Conservation (phyloP, 2,797 vertebrate genomes). For the Carapus acus region DNA sequence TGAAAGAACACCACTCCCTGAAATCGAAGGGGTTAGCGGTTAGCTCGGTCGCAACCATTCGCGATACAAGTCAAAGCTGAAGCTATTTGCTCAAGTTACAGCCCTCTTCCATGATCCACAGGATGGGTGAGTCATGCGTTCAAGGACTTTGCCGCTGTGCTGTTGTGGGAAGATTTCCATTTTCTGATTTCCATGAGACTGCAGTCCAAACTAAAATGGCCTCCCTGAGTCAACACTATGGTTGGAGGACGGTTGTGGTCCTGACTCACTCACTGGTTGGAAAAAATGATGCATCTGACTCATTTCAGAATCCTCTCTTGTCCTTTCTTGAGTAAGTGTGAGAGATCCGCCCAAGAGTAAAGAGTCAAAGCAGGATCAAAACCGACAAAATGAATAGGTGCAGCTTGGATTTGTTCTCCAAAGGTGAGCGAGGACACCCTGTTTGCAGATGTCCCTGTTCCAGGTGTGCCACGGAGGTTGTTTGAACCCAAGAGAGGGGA, state of each 20-base stretch:
- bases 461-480: no score
- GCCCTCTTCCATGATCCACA: constrained; percentile 61
- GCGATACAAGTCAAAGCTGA: constrained; percentile 31
- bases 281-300: constrained; percentile 59
- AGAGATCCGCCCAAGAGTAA: constrained; percentile 15
- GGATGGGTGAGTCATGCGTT: constrained; percentile 72
- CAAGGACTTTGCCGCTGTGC: constrained; percentile 56
- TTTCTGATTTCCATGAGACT: constrained; percentile 70
- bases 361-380: not conserved
- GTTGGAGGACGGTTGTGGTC: constrained; percentile 45
- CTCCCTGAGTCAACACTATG: constrained; percentile 54
- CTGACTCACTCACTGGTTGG: constrained; percentile 49
- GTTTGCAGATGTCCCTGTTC: constrained; percentile 4
- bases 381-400: not conserved
- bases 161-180: constrained; percentile 73
- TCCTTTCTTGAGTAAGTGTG: constrained; percentile 18
- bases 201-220: constrained; percentile 71
- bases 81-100: constrained; percentile 67
- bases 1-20: constrained; percentile 27
- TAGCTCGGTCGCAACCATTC: constrained; percentile 38
- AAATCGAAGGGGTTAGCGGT: constrained; percentile 50
- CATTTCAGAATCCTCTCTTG: constrained; percentile 34
- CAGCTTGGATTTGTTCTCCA: not conserved
- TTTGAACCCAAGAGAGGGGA: no score
- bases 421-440: not conserved